Evolutionary conservation across 2,888 invertebrate genomes (phyloP), one percentile per base, ranked within the genome.

Genomic region (Oscheius onirici): DNA sequence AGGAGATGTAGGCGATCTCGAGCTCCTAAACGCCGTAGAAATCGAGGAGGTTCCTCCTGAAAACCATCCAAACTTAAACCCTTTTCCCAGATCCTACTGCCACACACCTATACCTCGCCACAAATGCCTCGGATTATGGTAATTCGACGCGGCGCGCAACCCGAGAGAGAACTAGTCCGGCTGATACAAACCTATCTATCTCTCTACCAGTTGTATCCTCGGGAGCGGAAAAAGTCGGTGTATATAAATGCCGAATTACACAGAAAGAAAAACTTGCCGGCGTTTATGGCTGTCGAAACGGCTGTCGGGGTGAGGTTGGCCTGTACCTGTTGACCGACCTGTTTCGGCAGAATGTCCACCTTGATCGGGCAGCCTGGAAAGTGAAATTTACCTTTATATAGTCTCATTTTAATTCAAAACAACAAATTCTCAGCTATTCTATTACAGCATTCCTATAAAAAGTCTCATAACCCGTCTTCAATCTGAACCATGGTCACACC

Each of bases 311-410:
- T 79, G 66, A 79, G 72, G 70, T 79, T 79, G 34, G 84, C 81
- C 49, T 81, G 80, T 44, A 86, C 83, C 44, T 81, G 77, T 72
- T 85, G 83, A 20, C 86, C 86, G 63, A 86, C 83, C 72, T 86
- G 85, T 69, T 86, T 87, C 55, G 85, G 81, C 55, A 84, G 77
- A 63, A 86, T 85, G 65, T 86, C 86, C 61, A 86, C 86, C 69
- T 84, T 80, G 67, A 86, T 86, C 15, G 86, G 86, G 52, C 86
- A 86, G 20, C 86, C 86, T 86, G 77, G 51, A 83, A 77, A 58
- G 34, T 57, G 69, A 6, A 3, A 46, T 34, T 34, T 34, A 0
- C n/a, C n/a, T n/a, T n/a, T n/a, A n/a, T n/a, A n/a, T n/a, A n/a
- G n/a, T n/a, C n/a, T n/a, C n/a, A n/a, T n/a, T n/a, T n/a, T n/a